Percentiles rank a stretch among this genome's conserved stretches.
These are phyloP conservation scores for Macropus fuliginosus DNA, from an alignment of 2,797 vertebrate species.

Conservation along the genomic window DNA sequence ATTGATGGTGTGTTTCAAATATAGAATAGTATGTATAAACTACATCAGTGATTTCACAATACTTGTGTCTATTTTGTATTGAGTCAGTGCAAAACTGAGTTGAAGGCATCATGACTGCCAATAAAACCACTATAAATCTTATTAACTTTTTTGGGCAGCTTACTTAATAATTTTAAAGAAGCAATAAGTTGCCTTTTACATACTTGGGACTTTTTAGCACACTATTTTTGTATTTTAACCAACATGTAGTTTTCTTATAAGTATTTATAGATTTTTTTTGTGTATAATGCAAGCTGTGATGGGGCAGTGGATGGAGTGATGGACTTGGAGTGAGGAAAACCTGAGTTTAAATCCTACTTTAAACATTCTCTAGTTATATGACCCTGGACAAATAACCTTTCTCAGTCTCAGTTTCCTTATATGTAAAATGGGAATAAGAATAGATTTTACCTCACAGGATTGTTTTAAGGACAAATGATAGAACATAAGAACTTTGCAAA, in stretches of 20 bases:
- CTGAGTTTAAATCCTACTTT: not conserved
- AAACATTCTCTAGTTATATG: not conserved
- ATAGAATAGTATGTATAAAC: not conserved
- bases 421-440: not conserved
- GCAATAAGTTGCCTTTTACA: not conserved
- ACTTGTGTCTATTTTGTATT: not conserved
- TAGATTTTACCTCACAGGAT: not conserved
- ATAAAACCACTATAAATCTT: not conserved
- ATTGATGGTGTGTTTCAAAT: not conserved
- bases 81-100: not conserved
- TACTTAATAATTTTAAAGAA: not conserved
- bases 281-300: not conserved
- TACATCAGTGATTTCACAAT: not conserved
- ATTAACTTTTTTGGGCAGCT: not conserved
- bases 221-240: not conserved
- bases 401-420: not conserved
- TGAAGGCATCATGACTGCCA: not conserved
- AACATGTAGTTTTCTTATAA: not conserved
- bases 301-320: not conserved
- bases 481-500: not conserved
- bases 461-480: no score
- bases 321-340: not conserved
- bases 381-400: not conserved
- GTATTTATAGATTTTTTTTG: not conserved
- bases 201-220: not conserved